Percentiles rank a stretch among this genome's conserved stretches.
These are phyloP conservation scores for Cynocephalus volans DNA, from an alignment of 2,113 vertebrate genomes.

Conservation along the genomic window DNA sequence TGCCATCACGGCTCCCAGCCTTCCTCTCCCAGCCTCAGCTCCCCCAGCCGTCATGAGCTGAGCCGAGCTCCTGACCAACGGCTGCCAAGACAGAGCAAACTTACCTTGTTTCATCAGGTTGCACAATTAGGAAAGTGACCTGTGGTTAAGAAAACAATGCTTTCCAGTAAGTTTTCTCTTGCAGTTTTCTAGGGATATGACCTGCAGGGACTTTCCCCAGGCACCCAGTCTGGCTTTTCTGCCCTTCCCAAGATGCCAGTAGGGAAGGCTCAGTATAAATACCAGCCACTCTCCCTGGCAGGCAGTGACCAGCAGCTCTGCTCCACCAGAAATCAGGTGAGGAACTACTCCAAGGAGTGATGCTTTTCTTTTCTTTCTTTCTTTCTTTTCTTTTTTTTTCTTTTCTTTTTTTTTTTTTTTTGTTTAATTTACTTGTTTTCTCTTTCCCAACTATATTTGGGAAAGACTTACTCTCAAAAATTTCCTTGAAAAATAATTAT, in stretches of 20 bases:
- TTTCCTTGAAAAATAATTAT: not conserved
- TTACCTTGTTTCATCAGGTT: not conserved
- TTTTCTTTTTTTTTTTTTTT: too few species aligned
- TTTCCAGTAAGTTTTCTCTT: not conserved
- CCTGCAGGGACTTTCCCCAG: not conserved
- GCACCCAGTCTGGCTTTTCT: not conserved
- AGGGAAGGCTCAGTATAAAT: not conserved
- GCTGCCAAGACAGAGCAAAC: not conserved
- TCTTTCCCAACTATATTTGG: not conserved
- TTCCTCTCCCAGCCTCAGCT: not conserved
- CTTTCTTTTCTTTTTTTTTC: too few species aligned
- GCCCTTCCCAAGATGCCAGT: accelerated
- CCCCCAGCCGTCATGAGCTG: not conserved
- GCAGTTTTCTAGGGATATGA: not conserved
- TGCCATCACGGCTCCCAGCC: accelerated
- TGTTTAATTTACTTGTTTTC: not conserved
- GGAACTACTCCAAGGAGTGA: accelerated
- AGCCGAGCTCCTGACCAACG: accelerated
- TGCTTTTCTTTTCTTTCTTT: too few species aligned
- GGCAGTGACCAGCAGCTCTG: not conserved
- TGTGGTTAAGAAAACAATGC: not conserved
- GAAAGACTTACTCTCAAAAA: too few species aligned
- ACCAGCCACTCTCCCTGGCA: not conserved
- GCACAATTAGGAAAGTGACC: not conserved
- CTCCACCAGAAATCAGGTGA: not conserved